Evolutionary conservation across 2,888 invertebrate species (phyloP), one percentile per base, ranked within the genome.

Genomic region (Sycophila texana): DNA sequence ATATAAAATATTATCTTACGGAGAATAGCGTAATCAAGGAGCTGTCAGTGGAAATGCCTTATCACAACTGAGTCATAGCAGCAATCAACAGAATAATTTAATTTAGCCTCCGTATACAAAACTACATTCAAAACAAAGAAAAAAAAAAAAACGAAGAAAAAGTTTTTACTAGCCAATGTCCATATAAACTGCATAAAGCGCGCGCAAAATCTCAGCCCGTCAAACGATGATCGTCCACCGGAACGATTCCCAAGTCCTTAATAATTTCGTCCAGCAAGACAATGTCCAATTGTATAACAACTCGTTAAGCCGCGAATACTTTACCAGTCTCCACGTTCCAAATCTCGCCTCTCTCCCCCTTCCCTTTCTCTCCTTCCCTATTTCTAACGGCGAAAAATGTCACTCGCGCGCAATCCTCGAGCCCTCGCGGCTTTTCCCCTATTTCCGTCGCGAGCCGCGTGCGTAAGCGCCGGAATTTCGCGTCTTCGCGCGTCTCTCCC

Each of bases 351-450:
- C 53, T 53, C n/a, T 53, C 14, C 13, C 51, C 7, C 51, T 51
- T 10, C 7, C 51, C 7, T 16, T 7, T 10, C 13, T 51, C 51
- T 1, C 10, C 51, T 51, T 12, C 39, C 20, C 47, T 75, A 68
- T 75, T 75, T 75, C 75, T 67, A 67, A 60, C 58, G 51, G 12
- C n/a, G 47, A 57, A 74, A 74, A 74, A 66, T 47, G 60, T 18
- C 47, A 16, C 47, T 57, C 5, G 7, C 30, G 4, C 53, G 20
- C 13, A 26, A 14, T 39, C 13, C 70, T 14, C 18, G 3, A 26
- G 26, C 26, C 26, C 26, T 26, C 47, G 70, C 70, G 20, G 58
- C n/a, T 30, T 66, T 60, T 51, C 30, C 66, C 67, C 66, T 67
- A 68, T 67, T 67, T 75, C 61, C 67, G 74, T 61, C 63, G n/a